Evolutionary conservation across 2,797 vertebrate species (phyloP), one percentile per base, ranked within the genome.

Genomic region (Myotis daubentonii): DNA sequence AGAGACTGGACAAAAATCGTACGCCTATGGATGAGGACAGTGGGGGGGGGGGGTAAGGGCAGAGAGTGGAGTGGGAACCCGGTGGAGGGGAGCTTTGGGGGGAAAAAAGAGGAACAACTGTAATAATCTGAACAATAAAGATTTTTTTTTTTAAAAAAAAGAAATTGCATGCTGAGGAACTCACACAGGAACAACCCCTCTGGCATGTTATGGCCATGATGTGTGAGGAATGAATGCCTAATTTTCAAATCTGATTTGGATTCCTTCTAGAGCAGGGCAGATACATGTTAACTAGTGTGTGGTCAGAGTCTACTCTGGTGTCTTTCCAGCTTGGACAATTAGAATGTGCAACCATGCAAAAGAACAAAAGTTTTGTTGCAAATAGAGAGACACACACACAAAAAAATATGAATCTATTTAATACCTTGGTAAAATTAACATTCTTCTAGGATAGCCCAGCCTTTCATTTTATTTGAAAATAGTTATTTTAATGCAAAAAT

Each of bases 221-320:
- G 12, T 60, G 12, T 70, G 49, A 72, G 8, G 36, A 93, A 51
- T 60, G 12, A 53, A 91, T 47, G 70, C 28, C 30, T 72, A 28
- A 25, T 93, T 96, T 89, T 71, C 55, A 93, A 38, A 71, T n/a
- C 41, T 81, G 74, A 82, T 95, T 86, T 71, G 79, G 41, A 60
- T 88, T 19, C 5, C 23, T 30, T 41, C 65, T 55, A 70, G 33
- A 65, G 53, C 65, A 86, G 51, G 22, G 17, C 33, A 90, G 51
- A 28, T 83, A 80, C 75, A 65, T 8, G n/a, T 70, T 88, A 90
- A 91, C 87, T 74, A 88, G 82, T 28, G 11, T 78, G 51, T 88
- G 57, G 47, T 91, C 81, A 90, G 79, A 74, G n/a, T 66, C 23
- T 44, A 36, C 53, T 55, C n/a, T 84, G 81, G 12, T 80, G 86